Conservation (phyloP, 2,797 vertebrate species). For the Ctenochaetus hawaiiensis region DNA sequence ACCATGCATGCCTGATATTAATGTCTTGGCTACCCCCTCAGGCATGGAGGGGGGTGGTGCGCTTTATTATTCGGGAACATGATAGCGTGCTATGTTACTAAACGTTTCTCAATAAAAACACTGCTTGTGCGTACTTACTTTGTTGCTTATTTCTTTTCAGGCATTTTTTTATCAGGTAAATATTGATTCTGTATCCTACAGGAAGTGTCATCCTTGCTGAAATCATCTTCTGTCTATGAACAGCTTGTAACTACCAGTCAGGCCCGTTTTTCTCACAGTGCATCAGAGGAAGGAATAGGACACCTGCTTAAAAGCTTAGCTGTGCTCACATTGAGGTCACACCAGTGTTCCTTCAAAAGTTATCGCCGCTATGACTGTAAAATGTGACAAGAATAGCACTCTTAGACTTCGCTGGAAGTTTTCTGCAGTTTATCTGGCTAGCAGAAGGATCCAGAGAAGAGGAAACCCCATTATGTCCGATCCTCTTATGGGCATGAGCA, state of each 20-base stretch:
- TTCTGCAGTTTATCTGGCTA: constrained; percentile 67
- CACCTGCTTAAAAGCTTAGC: constrained; percentile 67
- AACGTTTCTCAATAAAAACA: constrained; percentile 62
- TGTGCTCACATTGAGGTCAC: constrained; percentile 65
- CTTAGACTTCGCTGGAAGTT: constrained; percentile 68
- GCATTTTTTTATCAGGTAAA: constrained; percentile 17
- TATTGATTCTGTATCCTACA: constrained; percentile 43
- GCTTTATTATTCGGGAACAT: constrained; percentile 55
- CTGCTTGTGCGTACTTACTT: constrained; percentile 16
- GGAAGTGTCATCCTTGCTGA: constrained; percentile 29
- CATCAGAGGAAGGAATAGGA: constrained; percentile 10
- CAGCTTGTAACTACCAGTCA: constrained; percentile 33
- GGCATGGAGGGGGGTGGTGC: constrained; percentile 25
- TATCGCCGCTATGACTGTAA: constrained; percentile 62
- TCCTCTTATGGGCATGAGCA: constrained; percentile 80
- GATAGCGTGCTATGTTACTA: constrained; percentile 51
- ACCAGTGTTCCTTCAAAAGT: constrained; percentile 45
- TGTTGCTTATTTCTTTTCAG: constrained; percentile 25
- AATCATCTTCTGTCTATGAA: background rate
- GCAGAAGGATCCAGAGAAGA: constrained; percentile 69
- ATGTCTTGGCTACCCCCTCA: constrained; percentile 52
- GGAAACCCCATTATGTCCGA: constrained; percentile 81
- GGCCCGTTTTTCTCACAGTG: constrained; percentile 39
- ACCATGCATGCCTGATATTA: constrained; percentile 51
- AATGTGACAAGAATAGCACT: constrained; percentile 63